Evolutionary conservation across 2,113 vertebrate genomes (phyloP).

Genomic region (Psittacara wagleri): DNA sequence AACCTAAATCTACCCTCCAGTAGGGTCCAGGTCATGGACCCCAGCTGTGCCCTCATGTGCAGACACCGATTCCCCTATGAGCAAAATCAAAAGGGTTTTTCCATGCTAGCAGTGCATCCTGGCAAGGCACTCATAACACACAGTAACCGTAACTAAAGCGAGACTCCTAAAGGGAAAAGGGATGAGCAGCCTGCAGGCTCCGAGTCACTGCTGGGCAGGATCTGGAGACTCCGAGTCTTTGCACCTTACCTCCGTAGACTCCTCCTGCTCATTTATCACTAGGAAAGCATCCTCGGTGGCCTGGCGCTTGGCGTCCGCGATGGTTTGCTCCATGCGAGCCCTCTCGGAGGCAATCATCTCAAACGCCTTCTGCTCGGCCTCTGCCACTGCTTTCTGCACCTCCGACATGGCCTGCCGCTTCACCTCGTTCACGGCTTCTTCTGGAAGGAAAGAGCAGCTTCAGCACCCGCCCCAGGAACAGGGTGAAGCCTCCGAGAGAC

Average conservation of each 20-base stretch:
- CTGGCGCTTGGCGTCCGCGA: slow-evolving; percentile 92
- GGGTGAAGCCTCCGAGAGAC: neutral
- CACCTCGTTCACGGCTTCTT: slow-evolving; percentile 98
- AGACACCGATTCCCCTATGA: neutral
- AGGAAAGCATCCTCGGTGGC: slow-evolving; percentile 92
- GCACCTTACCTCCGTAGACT: slow-evolving; percentile 91
- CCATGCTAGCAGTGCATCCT: neutral
- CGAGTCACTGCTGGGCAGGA: accelerated
- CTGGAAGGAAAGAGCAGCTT: slow-evolving; percentile 77
- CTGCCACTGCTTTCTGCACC: slow-evolving; percentile 96
- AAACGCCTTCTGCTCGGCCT: slow-evolving; percentile 97
- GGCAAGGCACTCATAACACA: neutral
- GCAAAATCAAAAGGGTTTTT: neutral
- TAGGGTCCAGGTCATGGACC: neutral
- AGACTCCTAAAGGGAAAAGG: neutral
- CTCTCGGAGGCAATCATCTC: slow-evolving; percentile 96
- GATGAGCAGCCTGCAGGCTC: neutral
- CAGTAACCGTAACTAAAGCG: neutral
- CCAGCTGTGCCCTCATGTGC: neutral
- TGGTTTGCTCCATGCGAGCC: slow-evolving; percentile 97
- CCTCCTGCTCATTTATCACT: slow-evolving; percentile 98
- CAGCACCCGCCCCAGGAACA: neutral
- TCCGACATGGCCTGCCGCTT: slow-evolving; percentile 99
- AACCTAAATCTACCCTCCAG: neutral
- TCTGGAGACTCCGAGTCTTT: neutral